These are phyloP conservation scores for Nymphalis io DNA, from an alignment of 1,140 invertebrate species.

Conservation along the genomic window DNA sequence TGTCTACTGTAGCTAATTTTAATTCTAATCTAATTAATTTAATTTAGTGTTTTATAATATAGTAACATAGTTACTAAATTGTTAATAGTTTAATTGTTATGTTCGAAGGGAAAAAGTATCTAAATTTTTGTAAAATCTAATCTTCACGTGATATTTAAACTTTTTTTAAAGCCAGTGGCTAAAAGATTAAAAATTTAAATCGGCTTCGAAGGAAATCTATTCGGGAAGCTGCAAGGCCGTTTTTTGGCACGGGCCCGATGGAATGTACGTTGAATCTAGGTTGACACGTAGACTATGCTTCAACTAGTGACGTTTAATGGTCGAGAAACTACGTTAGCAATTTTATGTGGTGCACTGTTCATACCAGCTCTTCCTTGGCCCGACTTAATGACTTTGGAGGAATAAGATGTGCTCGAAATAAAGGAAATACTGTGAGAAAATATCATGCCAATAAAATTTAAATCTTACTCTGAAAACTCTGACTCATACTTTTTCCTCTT, in stretches of 20 bases:
- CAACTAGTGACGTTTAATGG: constrained; percentile 41
- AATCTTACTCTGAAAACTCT: too few relatives aligned
- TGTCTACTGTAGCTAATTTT: too few relatives aligned
- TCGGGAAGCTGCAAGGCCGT: constrained; percentile 5
- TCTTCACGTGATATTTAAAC: not conserved
- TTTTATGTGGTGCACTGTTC: constrained; percentile 34
- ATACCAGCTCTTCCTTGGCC: constrained; percentile 25
- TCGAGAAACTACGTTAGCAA: constrained; percentile 41
- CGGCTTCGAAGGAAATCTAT: constrained; percentile 11
- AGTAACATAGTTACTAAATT: too few relatives aligned
- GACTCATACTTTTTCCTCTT: too few relatives aligned
- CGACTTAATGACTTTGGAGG: constrained; percentile 25
- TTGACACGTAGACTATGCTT: constrained; percentile 45
- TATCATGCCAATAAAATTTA: too few relatives aligned
- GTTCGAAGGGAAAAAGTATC: too few relatives aligned
- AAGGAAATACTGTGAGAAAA: not conserved
- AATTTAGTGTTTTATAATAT: too few relatives aligned
- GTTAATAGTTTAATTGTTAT: too few relatives aligned
- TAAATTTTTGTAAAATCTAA: not conserved
- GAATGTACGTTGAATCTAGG: constrained; percentile 35
- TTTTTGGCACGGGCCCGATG: constrained; percentile 24
- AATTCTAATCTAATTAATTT: too few relatives aligned
- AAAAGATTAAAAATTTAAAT: constrained; percentile 15
- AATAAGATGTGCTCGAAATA: constrained; percentile 22
- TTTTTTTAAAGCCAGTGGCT: not conserved